A percentile compares a stretch with the other conserved stretches of the same genome.
phyloP scores from a whole-genome alignment of 2,888 invertebrate species.

The Himalopsyche anomala region DNA sequence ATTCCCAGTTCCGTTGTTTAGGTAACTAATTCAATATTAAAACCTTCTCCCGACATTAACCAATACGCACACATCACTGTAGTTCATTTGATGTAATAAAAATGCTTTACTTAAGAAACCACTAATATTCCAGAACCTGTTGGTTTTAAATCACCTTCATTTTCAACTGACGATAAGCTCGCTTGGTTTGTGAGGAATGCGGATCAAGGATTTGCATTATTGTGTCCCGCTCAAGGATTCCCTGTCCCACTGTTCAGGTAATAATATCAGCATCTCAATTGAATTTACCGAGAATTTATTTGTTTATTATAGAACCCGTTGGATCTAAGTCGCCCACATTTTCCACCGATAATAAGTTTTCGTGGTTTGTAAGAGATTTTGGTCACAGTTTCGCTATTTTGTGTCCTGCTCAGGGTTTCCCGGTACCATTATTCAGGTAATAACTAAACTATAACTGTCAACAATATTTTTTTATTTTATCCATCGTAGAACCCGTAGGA shows the following conservation, averaged over 20 bases:
- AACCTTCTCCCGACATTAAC: slow-evolving; percentile 60
- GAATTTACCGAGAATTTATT: slow-evolving; percentile 54
- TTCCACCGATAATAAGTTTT: slow-evolving; percentile 69
- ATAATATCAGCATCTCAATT: slow-evolving; percentile 71
- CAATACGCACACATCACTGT: background rate
- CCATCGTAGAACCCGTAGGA: slow-evolving; percentile 78
- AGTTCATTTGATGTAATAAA: background rate
- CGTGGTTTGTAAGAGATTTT: slow-evolving; percentile 67
- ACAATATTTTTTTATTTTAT: slow-evolving; percentile 71
- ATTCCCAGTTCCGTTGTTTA: slow-evolving; percentile 53
- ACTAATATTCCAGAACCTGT: slow-evolving; percentile 71
- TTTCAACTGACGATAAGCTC: slow-evolving; percentile 78
- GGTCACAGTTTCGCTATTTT: slow-evolving; percentile 69
- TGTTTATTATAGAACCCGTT: slow-evolving; percentile 70
- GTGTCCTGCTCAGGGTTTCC: slow-evolving; percentile 80
- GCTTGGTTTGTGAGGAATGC: slow-evolving; percentile 77
- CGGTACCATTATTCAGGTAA: slow-evolving; percentile 81
- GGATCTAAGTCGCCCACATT: slow-evolving; percentile 72
- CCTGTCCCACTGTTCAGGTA: slow-evolving; percentile 86
- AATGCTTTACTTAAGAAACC: slow-evolving; percentile 68
- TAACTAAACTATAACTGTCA: slow-evolving; percentile 51
- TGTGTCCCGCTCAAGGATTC: slow-evolving; percentile 84
- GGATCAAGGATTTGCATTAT: slow-evolving; percentile 76
- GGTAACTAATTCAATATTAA: slow-evolving; percentile 52
- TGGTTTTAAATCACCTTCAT: slow-evolving; percentile 78